Evolutionary conservation across 2,113 vertebrate species (phyloP), one percentile per base, ranked within the genome.

Genomic region (Pogona vitticeps): DNA sequence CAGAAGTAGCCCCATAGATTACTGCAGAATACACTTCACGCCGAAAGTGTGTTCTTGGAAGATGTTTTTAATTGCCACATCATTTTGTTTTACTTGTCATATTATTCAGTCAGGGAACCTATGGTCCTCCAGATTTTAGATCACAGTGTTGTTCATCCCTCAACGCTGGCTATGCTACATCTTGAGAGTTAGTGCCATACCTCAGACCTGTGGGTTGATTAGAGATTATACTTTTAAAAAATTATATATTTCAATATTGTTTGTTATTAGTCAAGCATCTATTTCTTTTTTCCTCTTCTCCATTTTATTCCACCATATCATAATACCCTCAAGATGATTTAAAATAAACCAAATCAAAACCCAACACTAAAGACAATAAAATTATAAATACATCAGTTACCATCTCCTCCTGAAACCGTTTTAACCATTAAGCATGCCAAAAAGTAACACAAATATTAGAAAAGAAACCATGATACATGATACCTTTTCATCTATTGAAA

Each of bases 1-100:
- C 88, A 89, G 89, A 79, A 91, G 82, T 77, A 93, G 93, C 93
- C 92, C 92, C 75, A 76, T 88, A 93, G 93, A 82, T 94, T 85
- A 86, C 90, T 78, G 88, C 91, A 82, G 1, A 85, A 93, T 84
- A 86, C 84, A 88, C 89, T n/a, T 90, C 90, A 92, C 13, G 9
- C 85, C 88, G 80, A 85, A 92, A 31, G 52, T 75, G 58, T 9
- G 33, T 46, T 38, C 33, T 40, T 70, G 38, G 17, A 67, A 71
- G 10, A 40, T 33, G 28, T 79, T 77, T 52, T 85, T 78, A 28
- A 13, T 78, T 28, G 70, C 7, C 70, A 63, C 65, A 23, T 40
- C 63, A 58, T 40, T 81, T n/a, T 38, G 58, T 31, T 70, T 8
- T 36, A 33, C 46, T 31, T 28, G 36, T 65, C 23, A 3, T 76